Conservation (phyloP, 2,888 invertebrate species). For the Hanleya hanleyi region DNA sequence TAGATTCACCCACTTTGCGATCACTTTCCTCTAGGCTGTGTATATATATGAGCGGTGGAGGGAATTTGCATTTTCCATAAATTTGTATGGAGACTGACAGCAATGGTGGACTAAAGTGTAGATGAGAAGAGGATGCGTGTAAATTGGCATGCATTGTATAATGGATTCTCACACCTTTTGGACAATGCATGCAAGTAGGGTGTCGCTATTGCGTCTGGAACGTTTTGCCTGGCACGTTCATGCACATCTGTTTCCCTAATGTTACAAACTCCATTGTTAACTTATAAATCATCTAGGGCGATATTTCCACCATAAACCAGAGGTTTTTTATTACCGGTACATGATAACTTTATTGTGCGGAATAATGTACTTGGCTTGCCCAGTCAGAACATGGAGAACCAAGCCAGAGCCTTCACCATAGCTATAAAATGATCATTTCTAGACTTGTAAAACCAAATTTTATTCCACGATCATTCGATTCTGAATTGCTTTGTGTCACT, state of each 20-base stretch:
- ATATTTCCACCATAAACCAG: background rate
- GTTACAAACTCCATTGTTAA: background rate
- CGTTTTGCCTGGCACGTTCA: background rate
- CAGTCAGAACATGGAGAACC: too few species aligned
- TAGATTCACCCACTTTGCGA: background rate
- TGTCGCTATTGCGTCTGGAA: background rate
- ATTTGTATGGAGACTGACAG: constrained; percentile 6
- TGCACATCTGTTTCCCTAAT: background rate
- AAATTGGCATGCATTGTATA: constrained; percentile 7
- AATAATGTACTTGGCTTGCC: too few species aligned
- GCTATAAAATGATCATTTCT: too few species aligned
- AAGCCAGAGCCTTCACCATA: too few species aligned
- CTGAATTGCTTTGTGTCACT: too few species aligned
- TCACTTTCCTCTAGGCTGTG: background rate
- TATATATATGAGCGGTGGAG: background rate
- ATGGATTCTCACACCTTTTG: background rate
- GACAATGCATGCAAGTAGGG: background rate
- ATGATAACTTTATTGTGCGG: too few species aligned
- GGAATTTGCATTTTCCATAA: constrained; percentile 6
- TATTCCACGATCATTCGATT: too few species aligned
- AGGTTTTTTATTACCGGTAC: background rate
- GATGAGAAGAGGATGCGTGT: background rate
- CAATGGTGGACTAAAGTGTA: background rate
- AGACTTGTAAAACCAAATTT: too few species aligned
- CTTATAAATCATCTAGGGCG: background rate